Base-by-base conservation (phyloP, 2,888 invertebrate species). In the Chesias legatella region DNA sequence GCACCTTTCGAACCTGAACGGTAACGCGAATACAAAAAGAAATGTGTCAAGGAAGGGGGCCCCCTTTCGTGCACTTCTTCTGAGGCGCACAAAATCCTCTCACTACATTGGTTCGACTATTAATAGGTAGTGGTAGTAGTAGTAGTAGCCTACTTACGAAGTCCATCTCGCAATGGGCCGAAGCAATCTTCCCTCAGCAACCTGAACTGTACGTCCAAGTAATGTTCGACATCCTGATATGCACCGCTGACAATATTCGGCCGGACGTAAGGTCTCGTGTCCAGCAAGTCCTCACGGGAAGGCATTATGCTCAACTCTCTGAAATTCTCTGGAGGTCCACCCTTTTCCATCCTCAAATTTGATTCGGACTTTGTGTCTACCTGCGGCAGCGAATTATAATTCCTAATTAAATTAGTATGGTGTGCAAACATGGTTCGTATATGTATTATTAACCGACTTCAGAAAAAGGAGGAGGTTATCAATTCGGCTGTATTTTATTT, bases 181-280 rank as follows among this genome's bases (percentile, higher is more conserved):
- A 94, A 89, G 68, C 95, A 95, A 76, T 96, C 96, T 75, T 96
- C 95, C 7, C 94, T 86, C 33, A 96, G 73, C 11, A 95, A 79
- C 6, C 93, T 82, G 63, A 94, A 94, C 58, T 95, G 95, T 0
- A 93, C 90, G 58, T 94, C 93, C 20, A 97, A 80, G 67, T 96
- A 97, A 60, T 95, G 92, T 10, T 93, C 89, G 1, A 92, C 83
- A 56, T 90, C 84, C 3, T 77, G 64, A 66, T 94, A 95, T 0
- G 81, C 75, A 6, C 93, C 94, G 27, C 85, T 59, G 0, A 89
- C 67, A 23, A 91, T 88, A 64, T 92, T 93, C 1, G 89, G 82
- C 1, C 85, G 69, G 24, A 82, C 7, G 48, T 61, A 84, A 0
- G 82, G 74, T n/a, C 31, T 58, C 0, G 34, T 40, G 1, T 62